Evolutionary conservation across 2,113 vertebrate species (phyloP).

Genomic region (Hemichromis elongatus): DNA sequence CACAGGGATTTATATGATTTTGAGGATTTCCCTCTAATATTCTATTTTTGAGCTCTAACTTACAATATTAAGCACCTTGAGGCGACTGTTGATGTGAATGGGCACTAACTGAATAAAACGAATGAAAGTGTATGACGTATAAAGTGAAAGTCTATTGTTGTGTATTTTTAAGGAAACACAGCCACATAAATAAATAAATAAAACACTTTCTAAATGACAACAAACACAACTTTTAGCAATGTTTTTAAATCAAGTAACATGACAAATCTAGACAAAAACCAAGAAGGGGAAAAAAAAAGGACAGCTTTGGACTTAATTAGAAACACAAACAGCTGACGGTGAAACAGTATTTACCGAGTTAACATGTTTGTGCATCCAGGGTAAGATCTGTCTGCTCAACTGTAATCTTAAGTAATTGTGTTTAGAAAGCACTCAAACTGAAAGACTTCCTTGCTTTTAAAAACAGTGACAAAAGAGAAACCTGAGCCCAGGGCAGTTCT

Average conservation of each 20-base stretch:
- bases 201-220: neutral
- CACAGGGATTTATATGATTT: too few species aligned
- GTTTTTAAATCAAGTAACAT: neutral
- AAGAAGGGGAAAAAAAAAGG: neutral
- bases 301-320: neutral
- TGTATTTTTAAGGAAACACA: neutral
- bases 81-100: neutral
- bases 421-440: slow-evolving; percentile 68
- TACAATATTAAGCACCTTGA: neutral
- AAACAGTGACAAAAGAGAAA: slow-evolving; percentile 59
- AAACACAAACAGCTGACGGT: slow-evolving; percentile 1
- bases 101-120: neutral
- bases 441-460: slow-evolving; percentile 56
- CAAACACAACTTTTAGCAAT: neutral
- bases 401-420: slow-evolving; percentile 72
- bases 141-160: neutral
- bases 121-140: neutral
- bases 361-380: slow-evolving; percentile 32
- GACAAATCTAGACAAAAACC: neutral
- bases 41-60: neutral
- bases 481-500: slow-evolving; percentile 37
- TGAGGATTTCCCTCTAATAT: neutral
- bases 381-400: slow-evolving; percentile 40
- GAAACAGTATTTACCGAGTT: slow-evolving; percentile 2
- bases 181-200: neutral